Percentiles rank a stretch among this genome's conserved stretches.
Conservation (phyloP, 2,888 invertebrate species). For the Alloscopus bannaensis region DNA sequence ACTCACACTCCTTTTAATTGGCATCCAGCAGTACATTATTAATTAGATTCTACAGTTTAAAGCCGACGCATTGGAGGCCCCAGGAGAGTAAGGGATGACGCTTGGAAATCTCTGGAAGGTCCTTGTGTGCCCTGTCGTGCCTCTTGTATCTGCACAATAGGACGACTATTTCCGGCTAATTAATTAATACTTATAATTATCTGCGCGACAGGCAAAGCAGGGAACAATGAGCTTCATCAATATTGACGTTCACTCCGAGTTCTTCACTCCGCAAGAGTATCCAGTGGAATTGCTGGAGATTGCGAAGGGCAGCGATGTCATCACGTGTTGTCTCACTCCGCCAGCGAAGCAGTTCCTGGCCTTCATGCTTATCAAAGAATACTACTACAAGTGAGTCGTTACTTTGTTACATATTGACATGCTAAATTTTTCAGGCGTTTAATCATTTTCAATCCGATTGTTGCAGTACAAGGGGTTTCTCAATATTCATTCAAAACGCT, state of each 20-base stretch:
- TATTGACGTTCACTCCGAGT: constrained; percentile 72
- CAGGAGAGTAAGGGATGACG: too few species aligned
- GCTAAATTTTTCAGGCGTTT: neutral
- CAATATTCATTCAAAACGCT: constrained; percentile 70
- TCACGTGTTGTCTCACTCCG: constrained; percentile 71
- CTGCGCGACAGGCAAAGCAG: too few species aligned
- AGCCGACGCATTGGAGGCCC: too few species aligned
- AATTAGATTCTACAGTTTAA: too few species aligned
- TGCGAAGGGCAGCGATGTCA: constrained; percentile 70
- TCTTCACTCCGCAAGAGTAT: constrained; percentile 73
- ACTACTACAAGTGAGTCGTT: constrained; percentile 72
- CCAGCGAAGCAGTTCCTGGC: constrained; percentile 72
- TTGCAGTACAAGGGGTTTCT: constrained; percentile 68
- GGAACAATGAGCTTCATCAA: constrained; percentile 68
- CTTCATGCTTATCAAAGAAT: constrained; percentile 73
- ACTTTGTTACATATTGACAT: too few species aligned
- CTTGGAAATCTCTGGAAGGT: too few species aligned
- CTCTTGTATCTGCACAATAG: too few species aligned
- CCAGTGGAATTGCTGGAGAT: constrained; percentile 73
- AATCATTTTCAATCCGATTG: neutral
- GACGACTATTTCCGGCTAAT: too few species aligned
- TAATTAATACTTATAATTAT: too few species aligned
- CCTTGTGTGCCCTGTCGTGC: too few species aligned
- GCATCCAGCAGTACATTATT: too few species aligned
- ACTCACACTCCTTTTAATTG: too few species aligned